A percentile compares a stretch with the other conserved stretches of the same genome.
Conservation (phyloP, 2,888 invertebrate species). For the Subacronicta megacephala region DNA sequence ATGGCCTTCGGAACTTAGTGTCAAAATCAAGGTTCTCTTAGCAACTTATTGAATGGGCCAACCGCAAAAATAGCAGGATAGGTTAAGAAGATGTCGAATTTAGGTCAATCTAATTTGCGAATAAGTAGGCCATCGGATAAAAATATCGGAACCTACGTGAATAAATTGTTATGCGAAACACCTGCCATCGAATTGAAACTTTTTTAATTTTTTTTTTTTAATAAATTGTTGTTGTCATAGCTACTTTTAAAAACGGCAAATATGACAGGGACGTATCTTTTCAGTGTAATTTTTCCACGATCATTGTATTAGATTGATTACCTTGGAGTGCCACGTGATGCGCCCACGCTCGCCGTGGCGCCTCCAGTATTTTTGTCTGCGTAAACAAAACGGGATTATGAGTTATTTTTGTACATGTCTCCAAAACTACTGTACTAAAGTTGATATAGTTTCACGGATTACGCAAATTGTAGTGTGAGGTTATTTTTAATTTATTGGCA, state of each 20-base stretch:
- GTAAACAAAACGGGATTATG: conserved; percentile 38
- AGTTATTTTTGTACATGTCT: conserved; percentile 37
- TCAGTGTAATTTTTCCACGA: conserved; percentile 1
- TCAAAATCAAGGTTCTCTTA: conserved; percentile 54
- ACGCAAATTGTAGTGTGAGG: conserved; percentile 27
- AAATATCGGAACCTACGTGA: conserved; percentile 24
- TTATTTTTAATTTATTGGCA: conserved; percentile 41
- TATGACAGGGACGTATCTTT: not conserved
- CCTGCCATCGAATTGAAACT: conserved; percentile 26
- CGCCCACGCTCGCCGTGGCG: conserved; percentile 29
- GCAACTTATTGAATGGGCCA: conserved; percentile 3
- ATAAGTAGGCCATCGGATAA: conserved; percentile 49
- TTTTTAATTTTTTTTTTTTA: conserved; percentile 10
- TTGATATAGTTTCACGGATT: conserved; percentile 24
- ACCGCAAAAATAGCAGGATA: not conserved
- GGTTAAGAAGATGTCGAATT: conserved; percentile 13
- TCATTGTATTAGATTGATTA: conserved; percentile 34
- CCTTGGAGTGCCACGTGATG: conserved; percentile 38
- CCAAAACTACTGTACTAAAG: conserved; percentile 33
- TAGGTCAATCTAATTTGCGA: conserved; percentile 37
- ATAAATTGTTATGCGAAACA: conserved; percentile 34
- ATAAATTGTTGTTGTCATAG: not conserved
- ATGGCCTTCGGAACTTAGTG: conserved; percentile 23
- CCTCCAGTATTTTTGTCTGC: conserved; percentile 33
- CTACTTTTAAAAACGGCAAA: not conserved